These are phyloP conservation scores for Brachypodius melanocephalos DNA, from an alignment of 2,113 vertebrate genomes.

Conservation along the genomic window DNA sequence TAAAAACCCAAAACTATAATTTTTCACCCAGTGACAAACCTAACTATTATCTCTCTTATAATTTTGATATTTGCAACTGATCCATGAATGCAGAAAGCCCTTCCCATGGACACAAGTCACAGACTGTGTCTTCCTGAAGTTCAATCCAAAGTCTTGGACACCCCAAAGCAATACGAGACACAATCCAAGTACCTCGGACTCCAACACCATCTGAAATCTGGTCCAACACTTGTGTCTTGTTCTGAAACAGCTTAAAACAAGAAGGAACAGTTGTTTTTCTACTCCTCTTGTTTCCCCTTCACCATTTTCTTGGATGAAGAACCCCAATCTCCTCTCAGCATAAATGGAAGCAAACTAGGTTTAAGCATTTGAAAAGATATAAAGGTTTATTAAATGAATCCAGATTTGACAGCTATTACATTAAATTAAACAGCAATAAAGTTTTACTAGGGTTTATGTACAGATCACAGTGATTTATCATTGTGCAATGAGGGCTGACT, in stretches of 20 bases:
- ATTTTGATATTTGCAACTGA: too few species aligned
- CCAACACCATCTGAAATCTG: neutral
- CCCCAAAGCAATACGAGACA: too few species aligned
- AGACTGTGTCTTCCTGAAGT: too few species aligned
- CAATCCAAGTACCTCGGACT: too few species aligned
- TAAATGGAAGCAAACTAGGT: neutral
- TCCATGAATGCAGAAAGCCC: too few species aligned
- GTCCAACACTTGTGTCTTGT: neutral
- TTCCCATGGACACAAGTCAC: too few species aligned
- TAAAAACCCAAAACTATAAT: too few species aligned
- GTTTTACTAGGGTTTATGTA: constrained; percentile 65
- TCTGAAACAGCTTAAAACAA: neutral
- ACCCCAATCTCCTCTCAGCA: neutral
- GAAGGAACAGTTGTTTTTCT: neutral
- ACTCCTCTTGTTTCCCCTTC: rapidly evolving
- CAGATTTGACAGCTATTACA: constrained; percentile 51
- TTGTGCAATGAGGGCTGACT: constrained; percentile 69
- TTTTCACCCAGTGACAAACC: too few species aligned
- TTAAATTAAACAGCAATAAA: constrained; percentile 71
- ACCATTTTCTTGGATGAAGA: neutral
- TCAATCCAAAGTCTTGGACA: too few species aligned
- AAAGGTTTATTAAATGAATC: constrained; percentile 70
- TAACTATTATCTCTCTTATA: too few species aligned
- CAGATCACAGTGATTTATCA: constrained; percentile 78
- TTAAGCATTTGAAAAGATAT: constrained; percentile 60